Base-by-base conservation (phyloP, 1,140 invertebrate species). In the Muscidifurax raptorellus region DNA sequence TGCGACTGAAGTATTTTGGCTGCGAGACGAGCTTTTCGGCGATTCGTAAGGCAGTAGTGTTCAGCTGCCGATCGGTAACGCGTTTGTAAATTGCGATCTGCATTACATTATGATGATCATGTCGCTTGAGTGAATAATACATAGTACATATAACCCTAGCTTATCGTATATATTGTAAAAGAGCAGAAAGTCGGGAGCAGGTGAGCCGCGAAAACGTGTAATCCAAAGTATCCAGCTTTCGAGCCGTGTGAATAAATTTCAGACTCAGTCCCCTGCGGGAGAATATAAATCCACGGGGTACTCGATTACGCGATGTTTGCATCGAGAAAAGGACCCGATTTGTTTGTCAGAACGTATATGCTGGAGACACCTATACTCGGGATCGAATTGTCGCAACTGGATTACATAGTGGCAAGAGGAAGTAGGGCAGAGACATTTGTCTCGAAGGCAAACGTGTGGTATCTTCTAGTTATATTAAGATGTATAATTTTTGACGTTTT, bases 221-320 rank as follows among this genome's bases (percentile, higher is more conserved):
- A 59, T 59, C 52, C 22, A 18, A 59, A n/a, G 6, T n/a, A 59
- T 59, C 44, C 44, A 47, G 44, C 44, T 47, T 47, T 47, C 15
- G 13, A 10, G 44, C 13, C 2, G 15, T 2, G 44, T 13, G 44
- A 71, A 71, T 32, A 71, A 71, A 71, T 71, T 71, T 25, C 27
- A 67, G 44, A 18, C 44, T 47, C 15, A 47, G 15, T 67, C 25
- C n/a, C n/a, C 6, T 18, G 22, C 15, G 32, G 67, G 12, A 22
- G 44, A 44, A 52, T 47, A 76, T 52, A 76, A 47, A 76, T 52
- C 36, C 22, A 25, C 72, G 72, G 12, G n/a, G 44, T 18, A 52
- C 44, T 76, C 74, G 74, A 76, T 47, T 76, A 52, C 74, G 40
- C 10, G 71, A 5, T 15, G 27, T 74, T 74, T 40, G 74, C 52